These are phyloP conservation scores for Megathymus violae DNA, from an alignment of 1,140 invertebrate genomes.

Conservation along the genomic window DNA sequence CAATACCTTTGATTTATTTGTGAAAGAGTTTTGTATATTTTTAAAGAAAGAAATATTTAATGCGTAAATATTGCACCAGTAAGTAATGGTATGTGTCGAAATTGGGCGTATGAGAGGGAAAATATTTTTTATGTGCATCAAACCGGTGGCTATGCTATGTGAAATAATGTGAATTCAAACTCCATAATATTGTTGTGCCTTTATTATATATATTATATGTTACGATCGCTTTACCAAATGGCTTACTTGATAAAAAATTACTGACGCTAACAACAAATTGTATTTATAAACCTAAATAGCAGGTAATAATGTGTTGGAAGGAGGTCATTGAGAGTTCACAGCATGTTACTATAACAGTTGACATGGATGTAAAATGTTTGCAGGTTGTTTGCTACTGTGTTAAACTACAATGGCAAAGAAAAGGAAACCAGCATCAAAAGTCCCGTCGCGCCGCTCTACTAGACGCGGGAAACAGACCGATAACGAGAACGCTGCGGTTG, in stretches of 20 bases:
- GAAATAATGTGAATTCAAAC: slow-evolving; percentile 37
- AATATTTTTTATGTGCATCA: slow-evolving; percentile 46
- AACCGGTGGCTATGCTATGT: slow-evolving; percentile 66
- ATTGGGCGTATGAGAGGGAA: slow-evolving; percentile 35
- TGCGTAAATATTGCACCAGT: slow-evolving; percentile 30
- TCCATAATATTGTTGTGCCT: slow-evolving; percentile 9
- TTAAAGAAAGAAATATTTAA: slow-evolving; percentile 17
- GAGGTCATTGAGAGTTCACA: slow-evolving; percentile 62
- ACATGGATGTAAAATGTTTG: slow-evolving; percentile 43
- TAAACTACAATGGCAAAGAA: slow-evolving; percentile 70
- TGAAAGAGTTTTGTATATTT: slow-evolving; percentile 44
- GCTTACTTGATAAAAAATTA: too few relatives aligned
- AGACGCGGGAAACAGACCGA: slow-evolving; percentile 65
- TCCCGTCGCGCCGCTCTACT: slow-evolving; percentile 60
- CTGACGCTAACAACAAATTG: too few relatives aligned
- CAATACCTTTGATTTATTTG: slow-evolving; percentile 44
- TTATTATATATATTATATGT: neutral
- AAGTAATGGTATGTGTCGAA: slow-evolving; percentile 65
- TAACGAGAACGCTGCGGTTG: slow-evolving; percentile 40
- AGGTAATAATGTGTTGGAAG: slow-evolving; percentile 58
- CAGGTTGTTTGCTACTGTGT: slow-evolving; percentile 58
- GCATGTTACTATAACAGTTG: slow-evolving; percentile 41
- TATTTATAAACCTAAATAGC: too few relatives aligned
- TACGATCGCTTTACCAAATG: slow-evolving; percentile 13
- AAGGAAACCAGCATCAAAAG: slow-evolving; percentile 66